Conservation (phyloP, 2,113 vertebrate species). For the Felis chaus region DNA sequence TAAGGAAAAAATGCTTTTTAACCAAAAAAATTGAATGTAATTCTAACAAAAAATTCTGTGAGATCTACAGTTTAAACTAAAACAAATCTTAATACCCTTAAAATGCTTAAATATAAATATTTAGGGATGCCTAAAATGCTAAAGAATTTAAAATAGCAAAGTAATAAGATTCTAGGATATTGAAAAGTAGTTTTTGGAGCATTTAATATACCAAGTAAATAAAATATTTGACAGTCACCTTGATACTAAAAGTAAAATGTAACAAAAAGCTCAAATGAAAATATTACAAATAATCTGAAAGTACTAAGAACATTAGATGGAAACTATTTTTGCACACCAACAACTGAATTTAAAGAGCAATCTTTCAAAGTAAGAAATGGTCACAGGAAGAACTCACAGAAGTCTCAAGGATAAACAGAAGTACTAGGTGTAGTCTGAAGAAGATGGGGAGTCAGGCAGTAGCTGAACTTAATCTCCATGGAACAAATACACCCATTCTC, state of each 20-base stretch:
- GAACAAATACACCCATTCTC: background rate
- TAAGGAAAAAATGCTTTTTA: slow-evolving; percentile 49
- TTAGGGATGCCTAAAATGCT: background rate
- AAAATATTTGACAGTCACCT: slow-evolving; percentile 49
- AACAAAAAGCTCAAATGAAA: slow-evolving; percentile 47
- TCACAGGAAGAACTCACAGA: background rate
- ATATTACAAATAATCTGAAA: slow-evolving; percentile 18
- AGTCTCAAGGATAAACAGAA: background rate
- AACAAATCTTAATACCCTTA: background rate
- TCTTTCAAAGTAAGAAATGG: slow-evolving; percentile 7
- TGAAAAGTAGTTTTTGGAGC: slow-evolving; percentile 19
- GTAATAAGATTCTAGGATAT: slow-evolving; percentile 25
- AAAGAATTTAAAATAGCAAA: slow-evolving; percentile 34
- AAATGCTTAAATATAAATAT: slow-evolving; percentile 13
- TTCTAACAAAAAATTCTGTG: background rate
- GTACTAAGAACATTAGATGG: background rate
- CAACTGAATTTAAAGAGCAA: background rate
- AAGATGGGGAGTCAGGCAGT: background rate
- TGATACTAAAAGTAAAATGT: slow-evolving; percentile 39
- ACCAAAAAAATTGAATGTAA: background rate
- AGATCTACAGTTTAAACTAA: background rate
- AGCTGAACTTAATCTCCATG: background rate
- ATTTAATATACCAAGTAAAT: slow-evolving; percentile 26
- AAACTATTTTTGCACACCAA: background rate
- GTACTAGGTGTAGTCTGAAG: background rate